Base-by-base conservation (phyloP, 2,888 invertebrate genomes). In the Anorthoa munda region DNA sequence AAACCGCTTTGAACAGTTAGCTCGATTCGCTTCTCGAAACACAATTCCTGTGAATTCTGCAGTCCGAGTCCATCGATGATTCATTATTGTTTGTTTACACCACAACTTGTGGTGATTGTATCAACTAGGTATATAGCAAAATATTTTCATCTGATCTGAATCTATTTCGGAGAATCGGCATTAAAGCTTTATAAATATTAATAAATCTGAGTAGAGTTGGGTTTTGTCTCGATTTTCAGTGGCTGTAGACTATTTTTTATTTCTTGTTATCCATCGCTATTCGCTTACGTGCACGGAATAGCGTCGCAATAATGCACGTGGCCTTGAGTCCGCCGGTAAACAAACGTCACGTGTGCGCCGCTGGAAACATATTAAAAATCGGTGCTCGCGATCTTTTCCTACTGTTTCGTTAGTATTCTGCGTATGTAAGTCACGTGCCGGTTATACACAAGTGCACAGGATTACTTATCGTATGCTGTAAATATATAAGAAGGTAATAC, bases 271-370 rank as follows among this genome's bases (percentile, higher is more conserved):
- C 83, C 84, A 80, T 76, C 18, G 77, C 67, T 73, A 68, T 72
- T 86, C 82, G 90, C 83, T 88, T 89, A 90, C 92, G 92, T 92
- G 92, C 89, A 88, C 87, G 84, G 91, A 90, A 92, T 90, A 90
- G 90, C 94, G 95, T 92, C 95, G 95, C 94, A 94, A 89, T 93
- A 91, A 87, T 94, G 93, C 93, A 92, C 77, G 87, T 86, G 94
- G 90, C 95, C 95, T 95, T 95, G 95, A 90, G 88, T 77, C 87
- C 88, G 89, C 86, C 91, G 90, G 95, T 94, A 94, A 95, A 95
- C 95, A 95, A 89, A 90, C 90, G 94, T 95, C 95, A 95, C 95
- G 94, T 95, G 95, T 89, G 76, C 83, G 84, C 86, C 82, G 69
- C 85, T 85, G 73, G 79, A 79, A 77, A 78, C 77, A 82, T 83